These are phyloP conservation scores for Drosophila koepferae DNA, from an alignment of 2,888 invertebrate genomes.

Conservation along the genomic window DNA sequence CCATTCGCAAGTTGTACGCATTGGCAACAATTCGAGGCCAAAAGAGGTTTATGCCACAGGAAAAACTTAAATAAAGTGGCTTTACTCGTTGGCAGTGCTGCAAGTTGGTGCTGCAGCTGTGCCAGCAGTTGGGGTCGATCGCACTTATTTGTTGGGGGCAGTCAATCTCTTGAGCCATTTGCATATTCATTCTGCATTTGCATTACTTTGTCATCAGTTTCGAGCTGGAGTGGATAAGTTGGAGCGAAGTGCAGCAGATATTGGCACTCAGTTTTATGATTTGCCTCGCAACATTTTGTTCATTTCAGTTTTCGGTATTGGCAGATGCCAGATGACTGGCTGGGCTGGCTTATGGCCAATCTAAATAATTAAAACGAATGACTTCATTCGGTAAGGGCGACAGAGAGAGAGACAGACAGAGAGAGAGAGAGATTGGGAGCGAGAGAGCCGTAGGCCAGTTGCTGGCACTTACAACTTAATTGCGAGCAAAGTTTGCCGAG, in stretches of 20 bases:
- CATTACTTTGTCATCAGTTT: conserved; percentile 70
- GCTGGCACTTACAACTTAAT: conserved; percentile 66
- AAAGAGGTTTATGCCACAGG: conserved; percentile 49
- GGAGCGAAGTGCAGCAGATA: conserved; percentile 38
- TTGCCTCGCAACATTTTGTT: conserved; percentile 16
- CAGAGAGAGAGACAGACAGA: too few relatives aligned
- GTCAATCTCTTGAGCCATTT: conserved; percentile 57
- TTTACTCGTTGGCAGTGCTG: conserved; percentile 49
- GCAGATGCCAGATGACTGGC: conserved; percentile 8
- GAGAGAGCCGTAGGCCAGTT: conserved; percentile 30
- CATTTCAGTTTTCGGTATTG: conserved; percentile 4
- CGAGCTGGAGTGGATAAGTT: conserved; percentile 52
- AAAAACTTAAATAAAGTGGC: conserved; percentile 69
- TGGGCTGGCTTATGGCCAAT: conserved; percentile 30
- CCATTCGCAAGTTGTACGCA: conserved; percentile 45
- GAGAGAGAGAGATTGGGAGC: not conserved
- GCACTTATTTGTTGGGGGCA: conserved; percentile 34
- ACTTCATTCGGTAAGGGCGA: conserved; percentile 42
- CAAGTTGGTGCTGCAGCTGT: conserved; percentile 3
- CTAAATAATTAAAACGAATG: conserved; percentile 76
- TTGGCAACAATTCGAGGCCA: conserved; percentile 38
- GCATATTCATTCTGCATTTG: conserved; percentile 72
- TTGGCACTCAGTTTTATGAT: conserved; percentile 48
- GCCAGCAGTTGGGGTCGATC: conserved; percentile 11
- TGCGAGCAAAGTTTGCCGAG: conserved; percentile 64